These are phyloP conservation scores for Bubo blakistoni DNA, from an alignment of 2,113 vertebrate species.

Conservation along the genomic window DNA sequence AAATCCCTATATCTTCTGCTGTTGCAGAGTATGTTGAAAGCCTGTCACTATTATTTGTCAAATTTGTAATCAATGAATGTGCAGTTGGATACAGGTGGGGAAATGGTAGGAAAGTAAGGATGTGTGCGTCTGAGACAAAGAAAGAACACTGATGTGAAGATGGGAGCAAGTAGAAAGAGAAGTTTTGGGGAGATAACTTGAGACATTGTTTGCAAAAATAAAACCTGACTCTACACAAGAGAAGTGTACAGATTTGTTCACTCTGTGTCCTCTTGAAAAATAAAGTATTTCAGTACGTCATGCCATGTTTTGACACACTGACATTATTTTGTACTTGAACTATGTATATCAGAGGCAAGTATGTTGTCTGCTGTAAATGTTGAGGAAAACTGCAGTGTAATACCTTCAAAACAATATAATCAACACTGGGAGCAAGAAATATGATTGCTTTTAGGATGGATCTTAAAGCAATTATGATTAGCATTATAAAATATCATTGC, in stretches of 20 bases:
- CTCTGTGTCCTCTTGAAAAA: background rate
- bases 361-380: background rate
- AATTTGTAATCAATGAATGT: background rate
- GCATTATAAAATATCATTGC: background rate
- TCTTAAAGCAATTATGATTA: background rate
- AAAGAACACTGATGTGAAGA: background rate
- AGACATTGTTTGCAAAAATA: background rate
- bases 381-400: background rate
- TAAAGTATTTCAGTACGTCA: background rate
- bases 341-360: background rate
- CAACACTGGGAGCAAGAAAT: background rate
- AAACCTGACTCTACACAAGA: background rate
- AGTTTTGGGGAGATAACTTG: background rate
- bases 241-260: background rate
- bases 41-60: background rate
- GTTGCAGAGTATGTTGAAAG: background rate
- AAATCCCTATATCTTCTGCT: background rate
- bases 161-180: background rate
- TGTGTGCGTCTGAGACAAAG: background rate
- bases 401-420: background rate
- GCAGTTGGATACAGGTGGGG: background rate
- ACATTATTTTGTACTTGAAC: background rate
- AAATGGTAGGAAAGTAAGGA: background rate
- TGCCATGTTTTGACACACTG: background rate
- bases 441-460: background rate